Conservation (phyloP, 2,888 invertebrate genomes). For the Rapana venosa region DNA sequence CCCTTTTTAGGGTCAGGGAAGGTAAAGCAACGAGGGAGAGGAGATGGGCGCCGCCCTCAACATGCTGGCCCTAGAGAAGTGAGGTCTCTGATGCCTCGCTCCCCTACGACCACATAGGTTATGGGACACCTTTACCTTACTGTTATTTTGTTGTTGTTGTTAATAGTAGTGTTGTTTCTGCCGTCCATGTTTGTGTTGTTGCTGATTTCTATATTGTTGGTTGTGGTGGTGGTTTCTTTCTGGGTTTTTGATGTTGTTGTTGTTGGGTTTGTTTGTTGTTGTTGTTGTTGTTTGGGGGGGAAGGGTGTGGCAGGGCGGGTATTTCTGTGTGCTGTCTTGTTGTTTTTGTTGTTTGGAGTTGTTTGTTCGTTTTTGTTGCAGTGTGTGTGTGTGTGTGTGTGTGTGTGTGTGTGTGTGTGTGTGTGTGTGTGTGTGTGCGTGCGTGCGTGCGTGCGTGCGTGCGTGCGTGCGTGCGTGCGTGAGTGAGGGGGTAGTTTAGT, state of each 20-base stretch:
- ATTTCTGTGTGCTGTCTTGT: neutral
- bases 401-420: slow-evolving; percentile 1
- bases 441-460: neutral
- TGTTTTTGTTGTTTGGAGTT: neutral
- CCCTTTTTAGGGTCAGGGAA: too few species aligned
- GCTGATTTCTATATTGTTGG: neutral
- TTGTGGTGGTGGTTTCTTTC: neutral
- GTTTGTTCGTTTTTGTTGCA: neutral
- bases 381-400: neutral
- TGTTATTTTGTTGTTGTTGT: too few species aligned
- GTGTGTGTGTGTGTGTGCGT: neutral
- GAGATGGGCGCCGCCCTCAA: too few species aligned
- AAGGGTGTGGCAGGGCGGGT: neutral
- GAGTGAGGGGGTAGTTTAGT: neutral
- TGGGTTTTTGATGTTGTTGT: neutral
- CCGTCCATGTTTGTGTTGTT: too few species aligned
- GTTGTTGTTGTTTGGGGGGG: neutral
- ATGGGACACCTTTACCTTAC: too few species aligned
- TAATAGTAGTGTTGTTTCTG: too few species aligned
- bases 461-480: neutral
- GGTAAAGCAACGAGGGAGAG: too few species aligned
- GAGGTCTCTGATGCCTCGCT: too few species aligned
- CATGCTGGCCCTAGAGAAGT: too few species aligned
- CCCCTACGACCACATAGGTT: too few species aligned
- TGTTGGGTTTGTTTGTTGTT: neutral